phyloP scores from a whole-genome alignment of 2,113 vertebrate genomes.

The Sapajus apella region DNA sequence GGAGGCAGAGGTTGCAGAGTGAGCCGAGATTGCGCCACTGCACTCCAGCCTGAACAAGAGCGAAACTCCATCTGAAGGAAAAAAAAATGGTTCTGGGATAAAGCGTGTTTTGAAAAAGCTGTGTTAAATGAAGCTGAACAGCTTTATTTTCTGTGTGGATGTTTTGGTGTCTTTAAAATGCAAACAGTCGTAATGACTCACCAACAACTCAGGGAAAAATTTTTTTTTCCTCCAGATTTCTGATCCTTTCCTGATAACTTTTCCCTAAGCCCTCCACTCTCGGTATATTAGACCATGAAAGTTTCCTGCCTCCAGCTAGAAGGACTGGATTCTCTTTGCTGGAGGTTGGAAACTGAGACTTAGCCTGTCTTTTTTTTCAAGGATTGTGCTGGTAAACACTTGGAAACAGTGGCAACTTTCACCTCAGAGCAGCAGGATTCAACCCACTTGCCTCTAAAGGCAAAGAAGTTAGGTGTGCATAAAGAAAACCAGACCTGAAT shows the following conservation, averaged over 20 bases:
- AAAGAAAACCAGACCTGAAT: neutral
- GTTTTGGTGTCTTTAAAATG: neutral
- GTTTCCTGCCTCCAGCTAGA: neutral
- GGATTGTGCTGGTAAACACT: neutral
- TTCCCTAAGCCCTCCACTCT: neutral
- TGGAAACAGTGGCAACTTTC: fast-evolving
- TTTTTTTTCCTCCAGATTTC: neutral
- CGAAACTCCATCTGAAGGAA: too few relatives aligned
- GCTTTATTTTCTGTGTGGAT: neutral
- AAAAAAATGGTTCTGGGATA: neutral
- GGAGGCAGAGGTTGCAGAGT: too few relatives aligned
- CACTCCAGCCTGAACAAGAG: too few relatives aligned
- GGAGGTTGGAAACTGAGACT: neutral
- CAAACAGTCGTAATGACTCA: neutral
- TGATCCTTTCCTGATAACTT: neutral
- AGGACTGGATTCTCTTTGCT: neutral
- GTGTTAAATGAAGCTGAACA: neutral
- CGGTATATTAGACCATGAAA: neutral
- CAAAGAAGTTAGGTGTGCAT: neutral
- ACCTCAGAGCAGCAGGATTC: neutral
- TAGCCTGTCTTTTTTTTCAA: neutral
- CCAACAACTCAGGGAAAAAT: neutral
- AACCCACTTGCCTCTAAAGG: fast-evolving
- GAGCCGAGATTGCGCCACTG: too few relatives aligned
- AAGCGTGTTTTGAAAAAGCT: neutral